Evolutionary conservation across 1,140 invertebrate species (phyloP), one percentile per base, ranked within the genome.

Genomic region (Diachasma alloeum): DNA sequence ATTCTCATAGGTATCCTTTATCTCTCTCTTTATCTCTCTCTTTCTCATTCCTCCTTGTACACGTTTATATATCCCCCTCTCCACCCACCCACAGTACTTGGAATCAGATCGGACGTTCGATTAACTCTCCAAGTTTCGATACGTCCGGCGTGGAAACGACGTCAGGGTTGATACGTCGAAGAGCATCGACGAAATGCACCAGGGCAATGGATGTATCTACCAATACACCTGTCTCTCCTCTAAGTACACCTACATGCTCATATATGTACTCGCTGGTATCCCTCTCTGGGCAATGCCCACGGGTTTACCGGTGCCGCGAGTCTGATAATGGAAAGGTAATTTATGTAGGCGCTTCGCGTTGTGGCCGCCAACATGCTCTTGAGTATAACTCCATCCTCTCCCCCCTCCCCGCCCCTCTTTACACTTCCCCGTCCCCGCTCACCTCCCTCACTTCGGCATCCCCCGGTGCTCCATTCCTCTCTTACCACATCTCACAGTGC

Each of bases 271-370:
- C 15, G n/a, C 15, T 53, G 19, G 59, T 56, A 56, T 56, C 19
- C 24, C 59, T 24, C 59, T 63, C 24, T 63, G 22, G 24, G 59
- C 59, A 63, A 70, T 63, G 59, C 71, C 72, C 37, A 76, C 26
- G 78, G 74, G 74, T 75, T 77, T 79, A 79, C 72, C 63, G 46
- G 63, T 74, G 76, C 81, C 75, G 44, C 71, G 39, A 26, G 81
- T 78, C 76, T 84, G 83, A 86, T 85, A 84, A 86, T 82, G 81
- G 81, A 83, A 83, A 81, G 80, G 79, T 82, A 86, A 85, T 85
- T 86, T 84, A 85, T 81, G 81, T 82, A 66, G 80, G 72, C 80
- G 63, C 24, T 76, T 71, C 72, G 77, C 72, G 77, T 72, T 48
- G 71, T 37, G 53, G 73, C 39, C 63, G 63, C 24, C 66, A 46